A percentile compares a stretch with the other conserved stretches of the same genome.
These are phyloP conservation scores for Pristionchus exspectatus DNA, from an alignment of 2,888 invertebrate species.

Conservation along the genomic window DNA sequence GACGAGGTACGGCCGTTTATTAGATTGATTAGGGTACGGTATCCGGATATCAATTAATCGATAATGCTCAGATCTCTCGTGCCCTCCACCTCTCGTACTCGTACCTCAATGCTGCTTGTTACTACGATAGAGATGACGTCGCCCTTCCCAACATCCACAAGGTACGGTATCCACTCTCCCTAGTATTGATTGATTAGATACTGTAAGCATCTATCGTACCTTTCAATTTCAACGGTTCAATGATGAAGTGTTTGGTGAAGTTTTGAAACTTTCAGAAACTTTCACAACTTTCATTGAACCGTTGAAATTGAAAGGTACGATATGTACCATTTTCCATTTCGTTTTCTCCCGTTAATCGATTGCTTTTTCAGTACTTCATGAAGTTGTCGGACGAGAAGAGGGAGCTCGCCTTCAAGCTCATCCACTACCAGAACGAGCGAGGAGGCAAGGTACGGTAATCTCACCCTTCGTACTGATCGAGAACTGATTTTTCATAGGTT, in stretches of 20 bases:
- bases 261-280: too few species aligned
- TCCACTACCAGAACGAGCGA: constrained; percentile 53
- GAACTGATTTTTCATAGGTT: background rate
- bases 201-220: too few species aligned
- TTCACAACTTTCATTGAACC: too few species aligned
- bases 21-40: background rate
- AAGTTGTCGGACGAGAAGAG: constrained; percentile 87
- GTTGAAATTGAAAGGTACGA: too few species aligned
- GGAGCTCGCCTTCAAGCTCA: constrained; percentile 86
- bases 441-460: constrained; percentile 51
- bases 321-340: background rate
- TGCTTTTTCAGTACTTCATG: constrained; percentile 78
- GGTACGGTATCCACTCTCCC: background rate
- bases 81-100: constrained; percentile 48
- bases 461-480: background rate
- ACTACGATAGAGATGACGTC: constrained; percentile 88
- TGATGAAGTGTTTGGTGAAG: too few species aligned
- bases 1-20: constrained; percentile 22
- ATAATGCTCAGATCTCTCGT: constrained; percentile 38
- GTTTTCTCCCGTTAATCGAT: background rate
- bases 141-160: constrained; percentile 83
- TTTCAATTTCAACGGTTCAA: too few species aligned
- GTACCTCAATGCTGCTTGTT: constrained; percentile 50
- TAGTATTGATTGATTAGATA: background rate
- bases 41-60: background rate